Conservation (phyloP, 2,888 invertebrate genomes). For the Panorpa germanica region DNA sequence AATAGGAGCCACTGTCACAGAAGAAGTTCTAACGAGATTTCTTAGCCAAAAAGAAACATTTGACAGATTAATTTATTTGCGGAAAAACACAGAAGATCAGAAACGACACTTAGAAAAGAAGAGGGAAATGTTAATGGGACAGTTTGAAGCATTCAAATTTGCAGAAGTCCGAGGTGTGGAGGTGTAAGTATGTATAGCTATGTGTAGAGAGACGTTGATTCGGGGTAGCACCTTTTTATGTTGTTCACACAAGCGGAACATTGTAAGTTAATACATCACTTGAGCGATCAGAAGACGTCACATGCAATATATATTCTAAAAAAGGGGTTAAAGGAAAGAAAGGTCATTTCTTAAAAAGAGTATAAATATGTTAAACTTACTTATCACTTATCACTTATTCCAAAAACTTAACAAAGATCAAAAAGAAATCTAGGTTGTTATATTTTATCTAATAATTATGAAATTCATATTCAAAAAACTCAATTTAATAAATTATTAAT, state of each 20-base stretch:
- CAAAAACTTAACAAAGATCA: background rate
- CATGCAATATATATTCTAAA: no score
- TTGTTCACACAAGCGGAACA: no score
- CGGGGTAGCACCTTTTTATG: background rate
- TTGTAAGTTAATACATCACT: no score
- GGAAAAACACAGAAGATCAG: slow-evolving; percentile 52
- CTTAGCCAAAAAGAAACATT: slow-evolving; percentile 54
- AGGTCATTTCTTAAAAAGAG: no score
- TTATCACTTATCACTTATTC: background rate
- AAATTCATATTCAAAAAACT: background rate
- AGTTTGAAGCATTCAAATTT: slow-evolving; percentile 60
- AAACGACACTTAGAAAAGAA: slow-evolving; percentile 48
- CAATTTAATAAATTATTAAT: slow-evolving; percentile 1
- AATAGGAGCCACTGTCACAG: slow-evolving; percentile 49
- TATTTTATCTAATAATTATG: slow-evolving; percentile 1
- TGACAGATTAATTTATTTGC: slow-evolving; percentile 45
- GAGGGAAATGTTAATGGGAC: slow-evolving; percentile 40
- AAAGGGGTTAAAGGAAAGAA: no score
- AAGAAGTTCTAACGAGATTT: slow-evolving; percentile 57
- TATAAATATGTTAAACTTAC: background rate
- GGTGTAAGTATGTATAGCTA: slow-evolving; percentile 34
- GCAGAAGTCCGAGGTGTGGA: slow-evolving; percentile 64
- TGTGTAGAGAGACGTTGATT: no score
- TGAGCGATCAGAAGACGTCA: no score
- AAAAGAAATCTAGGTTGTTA: background rate